phyloP scores from a whole-genome alignment of 2,113 vertebrate species.

The Coregonus clupeaformis region DNA sequence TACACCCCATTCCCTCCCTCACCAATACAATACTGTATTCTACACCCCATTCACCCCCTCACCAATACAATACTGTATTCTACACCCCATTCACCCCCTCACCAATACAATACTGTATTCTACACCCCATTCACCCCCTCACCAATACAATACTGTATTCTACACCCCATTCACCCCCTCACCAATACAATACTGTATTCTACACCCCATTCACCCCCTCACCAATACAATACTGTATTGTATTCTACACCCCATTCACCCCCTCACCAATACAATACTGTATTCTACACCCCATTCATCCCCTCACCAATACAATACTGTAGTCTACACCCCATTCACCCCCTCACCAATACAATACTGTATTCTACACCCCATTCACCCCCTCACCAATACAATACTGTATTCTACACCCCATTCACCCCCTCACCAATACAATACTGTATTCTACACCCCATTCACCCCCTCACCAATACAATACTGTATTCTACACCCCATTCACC shows the following conservation, averaged over 20 bases:
- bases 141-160: background rate
- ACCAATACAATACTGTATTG: background rate
- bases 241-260: background rate
- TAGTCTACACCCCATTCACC: background rate
- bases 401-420: background rate
- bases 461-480: background rate
- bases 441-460: background rate
- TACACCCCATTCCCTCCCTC: background rate
- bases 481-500: background rate
- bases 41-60: background rate
- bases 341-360: background rate
- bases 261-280: background rate
- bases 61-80: background rate
- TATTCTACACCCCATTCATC: background rate
- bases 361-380: background rate
- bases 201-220: background rate
- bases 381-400: background rate
- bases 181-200: background rate
- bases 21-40: background rate
- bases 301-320: background rate
- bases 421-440: background rate
- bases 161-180: background rate
- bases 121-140: background rate
- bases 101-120: background rate
- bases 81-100: background rate